These are phyloP conservation scores for Ceryle rudis DNA, from an alignment of 2,797 vertebrate genomes.

Conservation along the genomic window DNA sequence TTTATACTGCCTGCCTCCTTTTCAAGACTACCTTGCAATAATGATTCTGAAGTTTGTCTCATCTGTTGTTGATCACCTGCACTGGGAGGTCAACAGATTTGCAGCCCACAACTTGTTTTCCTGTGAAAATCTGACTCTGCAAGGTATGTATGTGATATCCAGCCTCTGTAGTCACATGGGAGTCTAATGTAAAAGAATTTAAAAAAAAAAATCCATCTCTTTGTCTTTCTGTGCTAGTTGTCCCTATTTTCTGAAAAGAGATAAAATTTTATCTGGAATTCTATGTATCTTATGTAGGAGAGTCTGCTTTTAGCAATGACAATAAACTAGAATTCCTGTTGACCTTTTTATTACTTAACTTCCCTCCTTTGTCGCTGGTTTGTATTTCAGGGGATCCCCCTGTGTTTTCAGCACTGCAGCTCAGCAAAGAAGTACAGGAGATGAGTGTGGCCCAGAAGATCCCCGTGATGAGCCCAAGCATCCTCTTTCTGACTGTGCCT, in stretches of 20 bases:
- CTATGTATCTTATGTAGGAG: background rate
- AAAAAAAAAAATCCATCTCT: background rate
- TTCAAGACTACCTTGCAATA: background rate
- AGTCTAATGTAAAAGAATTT: background rate
- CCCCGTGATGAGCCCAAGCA: conserved; percentile 73
- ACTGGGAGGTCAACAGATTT: background rate
- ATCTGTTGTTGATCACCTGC: background rate
- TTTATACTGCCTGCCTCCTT: background rate
- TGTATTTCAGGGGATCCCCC: conserved; percentile 68
- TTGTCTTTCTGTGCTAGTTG: background rate
- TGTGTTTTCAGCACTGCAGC: conserved; percentile 81
- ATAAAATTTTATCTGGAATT: background rate
- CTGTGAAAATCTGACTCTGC: background rate
- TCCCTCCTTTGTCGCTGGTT: background rate
- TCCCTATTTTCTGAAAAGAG: background rate
- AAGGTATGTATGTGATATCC: background rate
- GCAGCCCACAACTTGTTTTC: background rate
- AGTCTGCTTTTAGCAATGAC: background rate
- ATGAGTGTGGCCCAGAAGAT: conserved; percentile 81
- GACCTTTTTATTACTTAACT: background rate
- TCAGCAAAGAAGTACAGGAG: conserved; percentile 82
- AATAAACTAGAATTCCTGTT: background rate
- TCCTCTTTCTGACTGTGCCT: conserved; percentile 72
- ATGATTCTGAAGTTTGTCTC: background rate
- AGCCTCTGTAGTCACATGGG: background rate